phyloP scores from a whole-genome alignment of 37 sponge, comb jelly and placozoan species.

The Ianthella basta region DNA sequence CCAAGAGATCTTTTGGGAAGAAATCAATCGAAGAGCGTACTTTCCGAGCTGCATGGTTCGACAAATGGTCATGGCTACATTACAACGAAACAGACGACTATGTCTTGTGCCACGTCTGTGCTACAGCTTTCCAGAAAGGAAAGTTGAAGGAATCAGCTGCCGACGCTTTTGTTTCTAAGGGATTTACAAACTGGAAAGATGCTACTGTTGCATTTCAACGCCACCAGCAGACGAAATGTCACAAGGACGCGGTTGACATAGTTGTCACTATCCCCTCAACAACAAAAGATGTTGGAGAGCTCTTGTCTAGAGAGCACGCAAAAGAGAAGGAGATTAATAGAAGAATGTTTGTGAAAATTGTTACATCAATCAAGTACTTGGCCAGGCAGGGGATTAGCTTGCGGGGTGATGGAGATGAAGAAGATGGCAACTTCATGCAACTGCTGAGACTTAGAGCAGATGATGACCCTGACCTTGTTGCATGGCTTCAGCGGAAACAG shows the following conservation, averaged over 20 bases:
- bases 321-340: not conserved
- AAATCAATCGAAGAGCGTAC: too few species aligned
- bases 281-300: constrained; percentile 21
- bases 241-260: constrained; percentile 8
- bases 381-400: constrained; percentile 23
- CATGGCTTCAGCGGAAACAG: constrained; percentile 29
- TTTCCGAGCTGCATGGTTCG: too few species aligned
- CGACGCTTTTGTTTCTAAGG: not conserved
- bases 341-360: constrained; percentile 2
- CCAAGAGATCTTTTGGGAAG: too few species aligned
- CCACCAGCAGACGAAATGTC: not conserved
- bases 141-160: too few species aligned
- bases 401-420: constrained; percentile 38
- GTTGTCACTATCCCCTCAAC: not conserved
- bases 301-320: not conserved
- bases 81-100: too few species aligned
- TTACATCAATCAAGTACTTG: constrained; percentile 15
- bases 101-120: too few species aligned
- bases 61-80: too few species aligned
- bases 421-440: constrained; percentile 43
- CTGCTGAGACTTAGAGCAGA: constrained; percentile 33
- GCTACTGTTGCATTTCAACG: not conserved
- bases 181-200: constrained; percentile 28
- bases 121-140: too few species aligned
- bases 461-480: constrained; percentile 21